phyloP scores from a whole-genome alignment of 1,140 invertebrate species.

The Ostrea edulis region DNA sequence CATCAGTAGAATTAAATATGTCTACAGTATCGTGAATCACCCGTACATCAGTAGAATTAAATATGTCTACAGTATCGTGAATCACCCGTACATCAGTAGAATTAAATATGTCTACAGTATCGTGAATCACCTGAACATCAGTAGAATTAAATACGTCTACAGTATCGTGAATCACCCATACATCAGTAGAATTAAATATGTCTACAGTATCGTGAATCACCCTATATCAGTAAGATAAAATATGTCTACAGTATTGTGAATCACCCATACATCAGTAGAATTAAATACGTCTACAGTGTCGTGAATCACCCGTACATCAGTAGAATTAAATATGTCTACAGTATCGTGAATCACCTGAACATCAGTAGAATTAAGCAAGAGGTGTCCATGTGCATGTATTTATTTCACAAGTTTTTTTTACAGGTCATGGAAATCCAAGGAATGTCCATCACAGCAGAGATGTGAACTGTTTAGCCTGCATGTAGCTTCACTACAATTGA shows the following conservation, averaged over 20 bases:
- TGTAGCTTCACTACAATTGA: no score
- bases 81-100: neutral
- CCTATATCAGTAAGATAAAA: no score
- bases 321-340: no score
- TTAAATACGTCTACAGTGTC: neutral
- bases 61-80: neutral
- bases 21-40: neutral
- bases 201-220: neutral
- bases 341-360: neutral
- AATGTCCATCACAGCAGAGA: no score
- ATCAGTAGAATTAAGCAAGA: neutral
- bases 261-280: neutral
- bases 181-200: neutral
- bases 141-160: neutral
- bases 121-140: neutral
- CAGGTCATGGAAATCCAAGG: no score
- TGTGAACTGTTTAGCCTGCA: no score
- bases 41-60: neutral
- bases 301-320: neutral
- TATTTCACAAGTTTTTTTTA: neutral
- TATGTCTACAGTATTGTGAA: neutral
- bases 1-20: neutral
- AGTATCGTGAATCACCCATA: neutral
- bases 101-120: neutral
- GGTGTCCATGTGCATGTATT: neutral